Base-by-base conservation (phyloP, 2,888 invertebrate genomes). In the Callyntrura sp. region DNA sequence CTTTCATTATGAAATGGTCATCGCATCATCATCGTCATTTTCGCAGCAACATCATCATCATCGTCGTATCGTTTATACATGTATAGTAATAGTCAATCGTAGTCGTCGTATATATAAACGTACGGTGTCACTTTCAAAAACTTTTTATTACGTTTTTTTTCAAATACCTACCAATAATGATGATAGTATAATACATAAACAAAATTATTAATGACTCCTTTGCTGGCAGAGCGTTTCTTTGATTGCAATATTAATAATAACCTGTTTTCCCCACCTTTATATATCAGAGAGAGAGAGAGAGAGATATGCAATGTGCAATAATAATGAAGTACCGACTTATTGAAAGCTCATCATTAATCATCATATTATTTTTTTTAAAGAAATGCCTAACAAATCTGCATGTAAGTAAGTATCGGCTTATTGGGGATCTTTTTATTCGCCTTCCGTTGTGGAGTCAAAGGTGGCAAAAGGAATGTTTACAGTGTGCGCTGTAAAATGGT, bases 321-420 rank as follows among this genome's bases (percentile, higher is more conserved):
- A 35, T 35, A 35, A 35, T 35, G 35, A 35, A 35, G 35, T 70
- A 70, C 70, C 70, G 70, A 70, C 43, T 70, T 70, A 70, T 70
- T 70, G 70, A 70, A 70, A 43, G 70, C 20, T 70, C 70, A 70
- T 70, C 45, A 70, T 43, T 70, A 43, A 70, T 70, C 17, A 45
- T 45, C 43, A 45, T 70, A 43, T 45, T 43, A 35, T 35, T 35
- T 35, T 35, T 35, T 35, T 35, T 35, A 1, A 14, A 51, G 51
- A 14, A 51, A 51, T 51, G 9, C 51, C 12, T 51, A 35, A 28
- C 65, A 51, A 51, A 51, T 35, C 35, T 35, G 35, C 35, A 57
- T 17, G 57, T 17, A 62, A 62, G n/a, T n/a, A n/a, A n/a, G n/a
- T n/a, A n/a, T n/a, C n/a, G n/a, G n/a, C n/a, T n/a, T n/a, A n/a